Evolutionary conservation across 2,797 vertebrate genomes (phyloP), one percentile per base, ranked within the genome.

Genomic region (Mionectes olivaceus): DNA sequence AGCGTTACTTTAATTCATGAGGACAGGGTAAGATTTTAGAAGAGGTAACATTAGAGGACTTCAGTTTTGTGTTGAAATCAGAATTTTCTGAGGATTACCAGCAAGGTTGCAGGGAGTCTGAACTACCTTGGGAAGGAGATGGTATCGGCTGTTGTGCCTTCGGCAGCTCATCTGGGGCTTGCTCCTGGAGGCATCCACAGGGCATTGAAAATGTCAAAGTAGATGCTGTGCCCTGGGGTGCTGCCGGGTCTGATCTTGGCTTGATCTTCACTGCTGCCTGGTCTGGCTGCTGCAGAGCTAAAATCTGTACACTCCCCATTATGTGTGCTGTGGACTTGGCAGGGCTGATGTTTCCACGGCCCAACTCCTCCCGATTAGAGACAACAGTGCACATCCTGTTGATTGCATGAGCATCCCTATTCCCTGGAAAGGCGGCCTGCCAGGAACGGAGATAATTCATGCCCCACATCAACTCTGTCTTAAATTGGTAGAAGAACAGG

Each of bases 341-440:
- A 59, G 57, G 21, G 49, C 13, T 30, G 35, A 25, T 53, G 71
- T 43, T 83, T 75, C 69, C 15, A 0, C 32, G n/a, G 85, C 30
- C 82, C 9, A 5, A 0, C 19, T 68, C 1, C 0, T 39, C 30
- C 28, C n/a, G 37, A 0, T n/a, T 83, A 13, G 16, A 76, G 71
- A 60, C 59, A 32, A 0, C 0, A 3, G 44, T 55, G 44, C 56
- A 87, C 18, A 16, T 83, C 37, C 53, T 0, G 0, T 4, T 70
- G 56, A 41, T 24, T 81, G 53, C 60, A 30, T 4, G 10, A 69
- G 60, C 55, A 80, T 3, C 23, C 33, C 13, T 2, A 1, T 63
- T 83, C 69, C 63, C 77, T 13, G 1, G 39, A 39, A 89, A 43
- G 22, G 7, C 8, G 16, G 13, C 64, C 44, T 71, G 10, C 28